Base-by-base conservation (phyloP, 2,797 vertebrate genomes). In the Lepilemur septentrionalis region DNA sequence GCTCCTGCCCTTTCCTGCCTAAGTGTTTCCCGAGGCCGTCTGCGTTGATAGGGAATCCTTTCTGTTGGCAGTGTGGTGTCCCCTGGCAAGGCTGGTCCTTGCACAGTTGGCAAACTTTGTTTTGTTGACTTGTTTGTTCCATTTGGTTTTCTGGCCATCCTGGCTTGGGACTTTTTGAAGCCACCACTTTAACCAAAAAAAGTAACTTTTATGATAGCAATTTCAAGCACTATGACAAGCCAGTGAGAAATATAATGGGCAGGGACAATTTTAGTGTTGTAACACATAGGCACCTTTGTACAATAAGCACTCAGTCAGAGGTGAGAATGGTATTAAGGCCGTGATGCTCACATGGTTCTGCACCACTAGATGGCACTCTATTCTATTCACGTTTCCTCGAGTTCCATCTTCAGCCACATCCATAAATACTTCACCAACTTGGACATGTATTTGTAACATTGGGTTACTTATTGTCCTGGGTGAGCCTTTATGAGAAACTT, bases 311-410 rank as follows among this genome's bases (percentile, higher is more conserved):
- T 2, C 12, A 13, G 0, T 73, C 55, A 15, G 81, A 75, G 52
- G 20, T 52, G 23, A 70, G 38, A 79, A 22, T 38, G 35, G 18
- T 41, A 22, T 5, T 50, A 38, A 92, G 41, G 30, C 41, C 57
- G 22, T 9, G 65, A 17, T 0, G 0, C 38, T 55, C 86, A 46
- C 91, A 73, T 72, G 32, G 41, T 69, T 76, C 30, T 25, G 7
- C 41, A 67, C 94, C 97, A 96, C 97, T 96, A 98, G 97, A 88
- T 97, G 97, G 97, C 95, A 75, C 41, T 78, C 75, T 67, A 67
- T 79, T 87, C 96, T 96, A 15, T 83, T 65, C 10, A 17, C 63
- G 89, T 83, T 76, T 93, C 93, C 92, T 91, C 38, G 83, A 35
- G 11, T 46, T 89, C 18, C 76, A 4, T 92, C 48, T 72, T 92